Conservation (phyloP, 2,797 vertebrate species). For the Onychomys torridus region DNA sequence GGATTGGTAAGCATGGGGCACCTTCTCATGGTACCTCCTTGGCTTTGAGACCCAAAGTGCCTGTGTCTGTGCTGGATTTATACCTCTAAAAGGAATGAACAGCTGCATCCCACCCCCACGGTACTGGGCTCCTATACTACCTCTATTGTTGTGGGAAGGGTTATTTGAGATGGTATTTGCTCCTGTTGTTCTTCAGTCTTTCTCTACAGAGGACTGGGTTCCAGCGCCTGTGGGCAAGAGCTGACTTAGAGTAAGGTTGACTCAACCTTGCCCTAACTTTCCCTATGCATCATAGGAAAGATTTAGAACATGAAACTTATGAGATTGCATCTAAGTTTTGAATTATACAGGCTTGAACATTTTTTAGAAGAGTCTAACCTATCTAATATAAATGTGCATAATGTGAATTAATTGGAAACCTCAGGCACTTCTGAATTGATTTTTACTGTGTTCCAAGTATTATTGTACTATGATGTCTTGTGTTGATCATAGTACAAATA, state of each 20-base stretch:
- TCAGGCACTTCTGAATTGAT: background rate
- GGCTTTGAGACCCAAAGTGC: background rate
- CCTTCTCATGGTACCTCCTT: background rate
- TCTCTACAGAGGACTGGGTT: slow-evolving; percentile 44
- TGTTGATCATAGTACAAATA: background rate
- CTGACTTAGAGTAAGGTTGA: slow-evolving; percentile 33
- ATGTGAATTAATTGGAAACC: background rate
- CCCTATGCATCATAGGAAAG: background rate
- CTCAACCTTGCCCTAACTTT: background rate
- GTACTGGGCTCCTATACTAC: background rate
- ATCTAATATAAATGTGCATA: background rate
- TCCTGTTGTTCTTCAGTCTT: slow-evolving; percentile 11
- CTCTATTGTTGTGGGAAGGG: background rate
- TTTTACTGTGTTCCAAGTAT: background rate
- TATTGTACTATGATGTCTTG: background rate
- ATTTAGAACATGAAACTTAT: background rate
- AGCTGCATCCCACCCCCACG: background rate
- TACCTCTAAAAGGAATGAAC: background rate
- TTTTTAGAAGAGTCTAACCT: background rate
- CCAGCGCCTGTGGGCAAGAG: background rate
- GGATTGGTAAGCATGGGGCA: slow-evolving; percentile 91
- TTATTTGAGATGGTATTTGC: background rate
- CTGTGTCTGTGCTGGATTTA: background rate
- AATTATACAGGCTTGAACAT: background rate
- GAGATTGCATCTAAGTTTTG: background rate